A percentile compares a stretch with the other conserved stretches of the same genome.
phyloP scores from a whole-genome alignment of 2,113 vertebrate genomes.

The Scolopax mira region DNA sequence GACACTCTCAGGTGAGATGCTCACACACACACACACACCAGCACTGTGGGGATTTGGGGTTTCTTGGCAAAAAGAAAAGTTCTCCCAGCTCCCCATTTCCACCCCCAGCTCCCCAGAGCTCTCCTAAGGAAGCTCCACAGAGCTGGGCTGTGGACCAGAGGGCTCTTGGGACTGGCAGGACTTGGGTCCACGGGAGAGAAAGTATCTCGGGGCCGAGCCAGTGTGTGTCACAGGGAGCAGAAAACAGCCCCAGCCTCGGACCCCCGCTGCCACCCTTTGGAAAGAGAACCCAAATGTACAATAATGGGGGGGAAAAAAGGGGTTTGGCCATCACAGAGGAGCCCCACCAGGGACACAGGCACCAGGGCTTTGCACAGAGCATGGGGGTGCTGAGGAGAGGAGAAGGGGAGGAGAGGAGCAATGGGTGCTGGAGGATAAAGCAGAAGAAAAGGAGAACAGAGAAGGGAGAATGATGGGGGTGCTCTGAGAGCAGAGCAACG shows the following conservation, averaged over 20 bases:
- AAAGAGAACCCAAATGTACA: background rate
- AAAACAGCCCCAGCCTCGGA: background rate
- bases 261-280: background rate
- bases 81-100: background rate
- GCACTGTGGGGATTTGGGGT: fast-evolving
- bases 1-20: background rate
- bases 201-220: background rate
- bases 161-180: background rate
- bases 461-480: background rate
- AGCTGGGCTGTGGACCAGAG: background rate
- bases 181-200: background rate
- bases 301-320: fast-evolving
- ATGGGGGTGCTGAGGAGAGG: background rate
- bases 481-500: background rate
- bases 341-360: background rate
- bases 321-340: background rate
- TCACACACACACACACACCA: background rate
- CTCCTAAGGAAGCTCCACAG: background rate
- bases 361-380: background rate
- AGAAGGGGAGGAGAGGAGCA: background rate
- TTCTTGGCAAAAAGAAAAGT: background rate
- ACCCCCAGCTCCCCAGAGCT: background rate
- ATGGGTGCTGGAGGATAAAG: background rate
- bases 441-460: background rate
- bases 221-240: background rate